A percentile compares a stretch with the other conserved stretches of the same genome.
These are phyloP conservation scores for Globia sparganii DNA, from an alignment of 2,888 invertebrate species.

Conservation along the genomic window DNA sequence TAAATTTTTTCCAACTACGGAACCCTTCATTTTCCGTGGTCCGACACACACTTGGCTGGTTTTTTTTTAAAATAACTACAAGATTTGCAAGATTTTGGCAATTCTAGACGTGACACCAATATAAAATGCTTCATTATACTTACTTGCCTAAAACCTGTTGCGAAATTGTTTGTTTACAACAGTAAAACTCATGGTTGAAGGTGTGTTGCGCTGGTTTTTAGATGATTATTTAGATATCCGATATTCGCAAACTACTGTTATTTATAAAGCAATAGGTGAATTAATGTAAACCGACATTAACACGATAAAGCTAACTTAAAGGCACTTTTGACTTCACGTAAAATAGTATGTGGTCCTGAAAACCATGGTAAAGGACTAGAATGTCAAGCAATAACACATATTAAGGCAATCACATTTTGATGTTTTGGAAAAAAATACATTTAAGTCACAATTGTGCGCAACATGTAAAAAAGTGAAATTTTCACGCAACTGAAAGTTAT, in stretches of 20 bases:
- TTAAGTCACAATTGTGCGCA: not conserved
- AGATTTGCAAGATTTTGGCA: conserved; percentile 20
- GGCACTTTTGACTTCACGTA: not conserved
- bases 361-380: not conserved
- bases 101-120: conserved; percentile 39
- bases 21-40: no score
- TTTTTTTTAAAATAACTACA: not conserved
- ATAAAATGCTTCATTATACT: conserved; percentile 13
- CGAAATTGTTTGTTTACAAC: conserved; percentile 52
- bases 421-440: not conserved
- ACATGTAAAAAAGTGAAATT: conserved; percentile 1
- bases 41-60: no score
- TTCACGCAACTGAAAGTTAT: conserved; percentile 3
- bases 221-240: conserved; percentile 9
- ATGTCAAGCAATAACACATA: not conserved
- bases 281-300: not conserved
- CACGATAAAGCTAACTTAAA: not conserved
- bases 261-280: not conserved
- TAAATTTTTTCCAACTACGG: no score
- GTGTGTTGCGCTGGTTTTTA: conserved; percentile 25
- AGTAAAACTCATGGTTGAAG: conserved; percentile 27
- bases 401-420: no score
- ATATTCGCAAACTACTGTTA: conserved; percentile 36
- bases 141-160: conserved; percentile 51
- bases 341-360: no score